phyloP scores from a whole-genome alignment of 1,140 invertebrate genomes.

The Drosophila hydei region DNA sequence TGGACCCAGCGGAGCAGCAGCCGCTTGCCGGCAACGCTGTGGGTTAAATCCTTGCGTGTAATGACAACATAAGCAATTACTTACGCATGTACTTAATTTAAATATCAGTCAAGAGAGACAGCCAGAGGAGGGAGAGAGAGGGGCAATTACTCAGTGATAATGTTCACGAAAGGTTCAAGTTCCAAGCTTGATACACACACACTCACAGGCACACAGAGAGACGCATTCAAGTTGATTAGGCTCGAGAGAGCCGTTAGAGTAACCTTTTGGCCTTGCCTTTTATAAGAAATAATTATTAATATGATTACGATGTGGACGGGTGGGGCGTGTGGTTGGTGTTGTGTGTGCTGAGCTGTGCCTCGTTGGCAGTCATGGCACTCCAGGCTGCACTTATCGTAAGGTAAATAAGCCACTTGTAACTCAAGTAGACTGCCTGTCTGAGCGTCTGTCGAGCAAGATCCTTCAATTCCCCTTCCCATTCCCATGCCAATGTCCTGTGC shows the following conservation, averaged over 20 bases:
- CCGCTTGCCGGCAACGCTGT: not conserved
- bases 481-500: conserved; percentile 14
- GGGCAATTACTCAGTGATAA: conserved; percentile 17
- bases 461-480: conserved; percentile 22
- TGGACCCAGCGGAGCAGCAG: conserved; percentile 13
- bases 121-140: not conserved
- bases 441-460: conserved; percentile 27
- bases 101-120: conserved; percentile 14
- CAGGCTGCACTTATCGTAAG: conserved; percentile 78
- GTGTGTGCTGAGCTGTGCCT: conserved; percentile 3
- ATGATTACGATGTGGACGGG: conserved; percentile 53
- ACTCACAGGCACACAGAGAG: not conserved
- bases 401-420: conserved; percentile 81
- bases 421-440: conserved; percentile 56
- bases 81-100: conserved; percentile 41
- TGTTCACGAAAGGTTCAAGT: conserved; percentile 1
- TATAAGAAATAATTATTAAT: conserved; percentile 72
- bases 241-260: conserved; percentile 58
- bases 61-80: conserved; percentile 45
- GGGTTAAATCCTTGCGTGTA: conserved; percentile 42
- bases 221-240: conserved; percentile 58
- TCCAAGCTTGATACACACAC: conserved; percentile 15
- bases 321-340: not conserved
- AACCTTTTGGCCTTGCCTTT: conserved; percentile 42
- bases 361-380: conserved; percentile 68